Conservation (phyloP, 1,140 invertebrate species). For the Heliconius hewitsoni region DNA sequence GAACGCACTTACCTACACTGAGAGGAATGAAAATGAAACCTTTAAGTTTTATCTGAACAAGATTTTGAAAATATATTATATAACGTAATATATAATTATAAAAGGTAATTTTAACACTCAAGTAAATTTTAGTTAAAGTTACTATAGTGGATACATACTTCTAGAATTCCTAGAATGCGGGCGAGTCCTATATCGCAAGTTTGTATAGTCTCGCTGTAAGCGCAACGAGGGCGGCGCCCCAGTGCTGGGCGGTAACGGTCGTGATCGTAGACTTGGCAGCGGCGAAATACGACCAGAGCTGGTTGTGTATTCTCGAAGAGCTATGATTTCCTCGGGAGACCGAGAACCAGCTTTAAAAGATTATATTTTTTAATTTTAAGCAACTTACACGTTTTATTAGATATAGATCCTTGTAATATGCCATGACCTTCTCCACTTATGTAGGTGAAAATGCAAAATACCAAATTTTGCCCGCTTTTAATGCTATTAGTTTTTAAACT, state of each 20-base stretch:
- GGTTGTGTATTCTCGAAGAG: constrained; percentile 62
- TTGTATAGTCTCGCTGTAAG: constrained; percentile 64
- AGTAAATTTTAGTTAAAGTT: neutral
- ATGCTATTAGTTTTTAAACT: too few species aligned
- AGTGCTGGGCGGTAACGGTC: constrained; percentile 53
- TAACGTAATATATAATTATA: too few species aligned
- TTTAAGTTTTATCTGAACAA: too few species aligned
- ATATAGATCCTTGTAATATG: too few species aligned
- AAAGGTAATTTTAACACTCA: too few species aligned
- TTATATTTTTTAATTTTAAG: neutral
- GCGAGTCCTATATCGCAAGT: constrained; percentile 65
- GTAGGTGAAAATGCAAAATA: too few species aligned
- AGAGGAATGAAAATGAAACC: too few species aligned
- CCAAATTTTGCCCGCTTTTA: too few species aligned
- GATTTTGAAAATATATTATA: too few species aligned
- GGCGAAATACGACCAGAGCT: constrained; percentile 65
- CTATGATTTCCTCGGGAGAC: constrained; percentile 75
- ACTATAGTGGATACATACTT: constrained; percentile 48
- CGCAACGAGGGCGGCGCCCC: constrained; percentile 69
- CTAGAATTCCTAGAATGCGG: constrained; percentile 70
- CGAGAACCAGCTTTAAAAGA: constrained; percentile 51
- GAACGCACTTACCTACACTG: too few species aligned
- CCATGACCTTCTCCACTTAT: too few species aligned
- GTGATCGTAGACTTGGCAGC: constrained; percentile 60
- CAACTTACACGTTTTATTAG: too few species aligned